A percentile compares a stretch with the other conserved stretches of the same genome.
phyloP scores from a whole-genome alignment of 2,797 vertebrate species.

The Oreonectes daqikongensis region DNA sequence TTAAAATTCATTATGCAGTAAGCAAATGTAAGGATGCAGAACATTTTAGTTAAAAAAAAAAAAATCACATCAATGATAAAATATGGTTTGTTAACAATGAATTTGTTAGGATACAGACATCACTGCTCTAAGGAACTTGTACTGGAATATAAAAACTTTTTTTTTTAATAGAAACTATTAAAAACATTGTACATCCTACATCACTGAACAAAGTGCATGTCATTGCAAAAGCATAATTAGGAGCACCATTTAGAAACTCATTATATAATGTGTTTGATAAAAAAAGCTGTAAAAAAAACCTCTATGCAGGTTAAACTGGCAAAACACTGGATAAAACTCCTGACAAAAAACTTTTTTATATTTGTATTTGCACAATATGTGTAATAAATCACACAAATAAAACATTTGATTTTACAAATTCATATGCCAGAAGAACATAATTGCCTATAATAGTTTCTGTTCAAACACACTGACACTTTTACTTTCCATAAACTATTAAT shows the following conservation, averaged over 20 bases:
- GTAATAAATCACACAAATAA: conserved; percentile 10
- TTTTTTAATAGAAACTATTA: too few species aligned
- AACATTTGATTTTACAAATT: conserved; percentile 6
- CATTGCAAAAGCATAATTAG: neutral
- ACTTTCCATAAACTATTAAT: neutral
- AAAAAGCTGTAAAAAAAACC: too few species aligned
- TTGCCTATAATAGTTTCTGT: neutral
- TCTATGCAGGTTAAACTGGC: neutral
- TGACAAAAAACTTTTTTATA: conserved; percentile 11
- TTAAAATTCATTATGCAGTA: too few species aligned
- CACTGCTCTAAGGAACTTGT: too few species aligned
- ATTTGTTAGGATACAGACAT: too few species aligned
- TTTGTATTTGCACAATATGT: conserved; percentile 8
- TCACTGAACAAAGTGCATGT: conserved; percentile 5
- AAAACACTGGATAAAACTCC: neutral
- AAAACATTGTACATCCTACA: too few species aligned
- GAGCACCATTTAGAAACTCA: conserved; percentile 8
- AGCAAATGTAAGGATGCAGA: too few species aligned
- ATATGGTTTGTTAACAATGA: too few species aligned
- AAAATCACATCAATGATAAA: too few species aligned
- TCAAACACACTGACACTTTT: neutral
- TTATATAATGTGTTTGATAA: too few species aligned
- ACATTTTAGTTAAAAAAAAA: too few species aligned
- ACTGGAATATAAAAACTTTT: too few species aligned
- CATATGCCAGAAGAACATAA: conserved; percentile 9